Evolutionary conservation across 2,888 invertebrate genomes (phyloP).

Genomic region (Creontiades dilutus): DNA sequence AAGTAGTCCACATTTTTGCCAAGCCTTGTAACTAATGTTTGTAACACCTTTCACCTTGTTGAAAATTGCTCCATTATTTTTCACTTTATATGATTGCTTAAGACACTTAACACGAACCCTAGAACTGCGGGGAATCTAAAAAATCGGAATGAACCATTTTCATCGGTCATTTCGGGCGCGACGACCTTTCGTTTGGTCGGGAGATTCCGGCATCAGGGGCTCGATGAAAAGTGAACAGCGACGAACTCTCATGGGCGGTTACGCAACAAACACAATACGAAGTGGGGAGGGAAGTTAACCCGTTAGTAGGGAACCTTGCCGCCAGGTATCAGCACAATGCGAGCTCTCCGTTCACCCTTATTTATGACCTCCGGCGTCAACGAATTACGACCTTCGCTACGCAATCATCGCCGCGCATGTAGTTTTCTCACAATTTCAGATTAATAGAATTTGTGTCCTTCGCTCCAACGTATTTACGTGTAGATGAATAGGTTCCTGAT

Average conservation of each 20-base stretch:
- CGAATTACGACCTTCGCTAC: not conserved
- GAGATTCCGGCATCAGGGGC: slow-evolving; percentile 24
- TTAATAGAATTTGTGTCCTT: no score
- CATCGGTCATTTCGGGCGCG: not conserved
- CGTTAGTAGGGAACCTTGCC: not conserved
- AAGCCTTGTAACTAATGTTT: no score
- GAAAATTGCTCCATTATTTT: no score
- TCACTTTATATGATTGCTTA: no score
- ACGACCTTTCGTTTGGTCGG: not conserved
- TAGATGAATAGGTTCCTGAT: no score
- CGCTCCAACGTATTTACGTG: no score
- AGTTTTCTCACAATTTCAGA: no score
- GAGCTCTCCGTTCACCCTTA: not conserved
- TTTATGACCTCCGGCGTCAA: slow-evolving; percentile 64
- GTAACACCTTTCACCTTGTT: no score
- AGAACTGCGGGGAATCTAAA: not conserved
- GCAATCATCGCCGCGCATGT: no score
- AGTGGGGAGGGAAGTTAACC: not conserved
- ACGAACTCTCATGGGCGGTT: slow-evolving; percentile 42
- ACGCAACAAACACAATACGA: not conserved
- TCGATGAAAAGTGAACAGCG: not conserved
- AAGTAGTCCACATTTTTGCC: no score
- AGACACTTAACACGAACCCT: no score
- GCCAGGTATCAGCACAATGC: slow-evolving; percentile 29
- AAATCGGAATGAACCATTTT: not conserved